Percentiles rank a stretch among this genome's conserved stretches.
Conservation (phyloP, 92 coral and sea anemone species). For the Umimayanthus chanpuru region DNA sequence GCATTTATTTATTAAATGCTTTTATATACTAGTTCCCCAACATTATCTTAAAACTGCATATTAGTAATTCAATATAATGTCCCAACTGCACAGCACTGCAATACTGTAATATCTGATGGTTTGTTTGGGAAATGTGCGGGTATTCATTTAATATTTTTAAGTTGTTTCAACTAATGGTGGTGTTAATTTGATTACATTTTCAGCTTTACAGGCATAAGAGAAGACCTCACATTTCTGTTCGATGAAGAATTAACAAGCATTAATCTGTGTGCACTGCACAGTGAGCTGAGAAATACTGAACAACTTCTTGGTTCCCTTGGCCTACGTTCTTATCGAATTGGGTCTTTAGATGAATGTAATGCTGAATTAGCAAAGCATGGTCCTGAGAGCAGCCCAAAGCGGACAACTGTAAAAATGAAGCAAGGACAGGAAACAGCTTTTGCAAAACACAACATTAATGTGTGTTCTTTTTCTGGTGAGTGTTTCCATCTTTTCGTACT, state of each 20-base stretch:
- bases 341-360: slow-evolving; percentile 51
- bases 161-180: too few relatives aligned
- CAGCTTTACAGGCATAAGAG: slow-evolving; percentile 54
- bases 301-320: slow-evolving; percentile 42
- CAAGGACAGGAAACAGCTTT: slow-evolving; percentile 51
- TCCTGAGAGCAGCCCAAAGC: slow-evolving; percentile 25
- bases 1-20: too few relatives aligned
- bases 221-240: slow-evolving; percentile 44
- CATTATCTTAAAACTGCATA: too few relatives aligned
- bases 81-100: too few relatives aligned
- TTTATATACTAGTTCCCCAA: too few relatives aligned
- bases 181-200: not conserved
- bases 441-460: slow-evolving; percentile 41
- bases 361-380: slow-evolving; percentile 44
- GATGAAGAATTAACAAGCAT: slow-evolving; percentile 39
- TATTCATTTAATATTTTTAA: too few relatives aligned
- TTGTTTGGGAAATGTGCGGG: too few relatives aligned
- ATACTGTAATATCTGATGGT: too few relatives aligned
- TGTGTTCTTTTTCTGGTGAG: slow-evolving; percentile 2
- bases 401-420: slow-evolving; percentile 30
- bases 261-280: slow-evolving; percentile 53
- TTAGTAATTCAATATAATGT: too few relatives aligned
- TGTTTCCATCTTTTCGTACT: slow-evolving; percentile 16
- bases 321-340: slow-evolving; percentile 32
- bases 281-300: slow-evolving; percentile 2